Evolutionary conservation across 2,888 invertebrate genomes (phyloP), one percentile per base, ranked within the genome.

Genomic region (Autographa gamma): DNA sequence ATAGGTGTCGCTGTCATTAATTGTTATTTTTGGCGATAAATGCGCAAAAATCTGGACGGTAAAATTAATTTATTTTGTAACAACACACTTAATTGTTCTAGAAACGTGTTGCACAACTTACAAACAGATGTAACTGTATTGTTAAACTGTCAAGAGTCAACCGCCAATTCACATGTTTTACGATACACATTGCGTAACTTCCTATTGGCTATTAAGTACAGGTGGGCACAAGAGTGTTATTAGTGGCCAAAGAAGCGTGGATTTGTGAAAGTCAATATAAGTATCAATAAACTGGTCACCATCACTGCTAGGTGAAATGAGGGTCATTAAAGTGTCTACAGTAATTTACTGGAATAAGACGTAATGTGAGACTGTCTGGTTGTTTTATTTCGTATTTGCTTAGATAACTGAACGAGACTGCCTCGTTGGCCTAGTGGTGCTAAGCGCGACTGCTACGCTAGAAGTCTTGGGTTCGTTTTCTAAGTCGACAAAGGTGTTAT

Each of bases 131-230:
- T 76, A 66, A 81, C 58, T 71, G 34, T 74, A 70, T 83, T 78
- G 77, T 75, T 77, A 69, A 77, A 74, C 77, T 85, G 88, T 69
- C 70, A 80, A 69, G 62, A 65, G 66, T 80, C 84, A 83, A 88
- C 86, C 82, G 80, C 85, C 86, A 89, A 87, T 86, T 90, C 85
- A 85, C 90, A 88, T 81, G 81, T 89, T 86, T 89, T 88, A 79
- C 65, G 73, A 71, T 68, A 66, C 63, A 2, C 65, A 85, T 91
- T 90, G 80, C 86, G 85, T 88, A 89, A 90, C 82, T 87, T 88
- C 86, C 86, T 76, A 78, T 80, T 73, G 48, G 58, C 66, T 66
- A 52, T 59, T 68, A 31, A 48, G 66, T 72, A 72, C 64, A 67
- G 69, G 9, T n/a, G 31, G 34, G 18, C 18, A 63, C 68, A 75